phyloP scores from a whole-genome alignment of 1,140 invertebrate genomes.

The Thaumatotibia leucotreta region DNA sequence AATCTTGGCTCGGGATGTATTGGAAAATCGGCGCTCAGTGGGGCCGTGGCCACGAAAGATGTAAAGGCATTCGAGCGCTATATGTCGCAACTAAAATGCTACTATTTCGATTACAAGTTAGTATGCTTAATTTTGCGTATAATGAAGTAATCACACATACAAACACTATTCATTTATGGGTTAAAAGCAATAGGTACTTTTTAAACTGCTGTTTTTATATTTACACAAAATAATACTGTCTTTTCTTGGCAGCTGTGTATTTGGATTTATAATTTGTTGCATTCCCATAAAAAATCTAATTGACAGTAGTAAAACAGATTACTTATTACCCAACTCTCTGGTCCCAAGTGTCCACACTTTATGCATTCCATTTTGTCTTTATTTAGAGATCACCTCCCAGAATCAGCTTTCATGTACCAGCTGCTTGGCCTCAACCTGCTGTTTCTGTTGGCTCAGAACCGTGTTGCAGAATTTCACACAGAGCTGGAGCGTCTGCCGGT shows the following conservation, averaged over 20 bases:
- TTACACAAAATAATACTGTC: too few species aligned
- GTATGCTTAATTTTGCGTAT: constrained; percentile 39
- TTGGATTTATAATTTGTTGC: too few species aligned
- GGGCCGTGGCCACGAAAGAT: constrained; percentile 93
- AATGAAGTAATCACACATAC: neutral
- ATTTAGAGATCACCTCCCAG: constrained; percentile 86
- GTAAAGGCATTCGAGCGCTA: constrained; percentile 97
- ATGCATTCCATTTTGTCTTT: constrained; percentile 45
- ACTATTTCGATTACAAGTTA: constrained; percentile 98
- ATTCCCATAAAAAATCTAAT: too few species aligned
- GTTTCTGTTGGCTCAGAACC: constrained; percentile 96
- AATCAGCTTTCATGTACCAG: constrained; percentile 97
- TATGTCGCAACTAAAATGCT: constrained; percentile 97
- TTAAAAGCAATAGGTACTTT: too few species aligned
- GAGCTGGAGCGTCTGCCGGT: constrained; percentile 96
- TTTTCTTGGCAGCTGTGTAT: too few species aligned
- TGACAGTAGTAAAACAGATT: too few species aligned
- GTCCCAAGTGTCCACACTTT: too few species aligned
- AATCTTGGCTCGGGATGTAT: constrained; percentile 91
- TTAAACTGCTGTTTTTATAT: too few species aligned
- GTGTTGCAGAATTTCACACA: constrained; percentile 99
- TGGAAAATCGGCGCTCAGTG: constrained; percentile 98
- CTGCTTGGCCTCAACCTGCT: constrained; percentile 96
- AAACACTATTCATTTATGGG: too few species aligned
- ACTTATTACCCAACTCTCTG: too few species aligned